Evolutionary conservation across 2,797 vertebrate genomes (phyloP).

Genomic region (Sebastes baramenuke): DNA sequence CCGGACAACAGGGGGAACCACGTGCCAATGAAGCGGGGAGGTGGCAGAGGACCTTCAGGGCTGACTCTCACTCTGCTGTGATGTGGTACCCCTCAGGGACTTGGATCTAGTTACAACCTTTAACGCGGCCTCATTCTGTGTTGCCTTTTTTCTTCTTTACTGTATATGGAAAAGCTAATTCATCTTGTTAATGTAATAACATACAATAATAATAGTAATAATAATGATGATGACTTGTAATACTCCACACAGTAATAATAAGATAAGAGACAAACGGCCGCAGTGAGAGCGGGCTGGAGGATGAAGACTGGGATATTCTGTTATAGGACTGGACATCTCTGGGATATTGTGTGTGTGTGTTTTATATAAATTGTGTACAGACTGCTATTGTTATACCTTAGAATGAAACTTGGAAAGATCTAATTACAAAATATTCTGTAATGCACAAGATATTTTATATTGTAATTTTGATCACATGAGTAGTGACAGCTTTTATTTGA

Average conservation of each 20-base stretch:
- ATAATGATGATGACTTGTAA: slow-evolving; percentile 65
- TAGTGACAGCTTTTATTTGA: slow-evolving; percentile 78
- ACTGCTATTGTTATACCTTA: slow-evolving; percentile 79
- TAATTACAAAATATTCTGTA: slow-evolving; percentile 78
- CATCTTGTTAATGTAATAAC: slow-evolving; percentile 79
- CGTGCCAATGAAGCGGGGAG: slow-evolving; percentile 77
- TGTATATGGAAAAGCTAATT: slow-evolving; percentile 77
- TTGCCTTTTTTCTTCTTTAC: slow-evolving; percentile 80
- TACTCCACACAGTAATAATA: slow-evolving; percentile 74
- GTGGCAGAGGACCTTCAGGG: slow-evolving; percentile 69
- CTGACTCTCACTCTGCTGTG: slow-evolving; percentile 66
- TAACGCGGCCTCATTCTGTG: slow-evolving; percentile 78
- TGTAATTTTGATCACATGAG: slow-evolving; percentile 73
- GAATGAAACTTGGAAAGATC: slow-evolving; percentile 74
- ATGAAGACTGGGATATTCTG: slow-evolving; percentile 67
- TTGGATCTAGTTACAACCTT: slow-evolving; percentile 71
- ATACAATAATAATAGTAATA: slow-evolving; percentile 76
- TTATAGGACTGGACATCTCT: slow-evolving; percentile 76
- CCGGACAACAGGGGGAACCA: slow-evolving; percentile 71
- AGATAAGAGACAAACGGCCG: slow-evolving; percentile 60
- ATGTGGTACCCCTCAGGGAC: slow-evolving; percentile 79
- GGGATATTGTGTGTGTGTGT: slow-evolving; percentile 74
- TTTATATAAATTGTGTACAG: slow-evolving; percentile 81
- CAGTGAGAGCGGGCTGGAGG: slow-evolving; percentile 32
- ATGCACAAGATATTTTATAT: slow-evolving; percentile 84